Evolutionary conservation across 2,113 vertebrate species (phyloP), one percentile per base, ranked within the genome.

Genomic region (Cyphomyrus discorhynchus): DNA sequence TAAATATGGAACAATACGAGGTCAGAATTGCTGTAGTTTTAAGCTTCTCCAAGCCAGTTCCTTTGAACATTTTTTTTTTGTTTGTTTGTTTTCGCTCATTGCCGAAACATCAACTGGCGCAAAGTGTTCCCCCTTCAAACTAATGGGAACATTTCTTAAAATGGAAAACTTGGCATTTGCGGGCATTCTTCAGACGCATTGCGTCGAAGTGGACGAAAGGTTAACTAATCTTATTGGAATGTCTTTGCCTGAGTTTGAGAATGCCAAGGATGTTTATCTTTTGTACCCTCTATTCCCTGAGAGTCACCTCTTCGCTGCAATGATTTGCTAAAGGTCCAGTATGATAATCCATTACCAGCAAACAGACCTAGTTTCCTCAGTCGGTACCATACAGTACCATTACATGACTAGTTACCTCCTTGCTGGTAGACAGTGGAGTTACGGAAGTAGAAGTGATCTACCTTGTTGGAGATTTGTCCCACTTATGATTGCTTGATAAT

Each of bases 1-100:
- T 99, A 89, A 98, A 98, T 94, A 96, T 97, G 97, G 97, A 98
- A 10, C 97, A 99, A 90, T 99, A 99, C 45, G 96, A 98, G 98
- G 98, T 97, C 88, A 94, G 96, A 94, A 88, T 90, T 77, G 21
- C 15, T 70, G 35, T 39, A 62, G 53, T 82, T 82, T 89, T 74
- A 6, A 88, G 49, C 27, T 70, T 70, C 10, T 70, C 62, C 62
- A 70, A 70, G 62, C 3, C n/a, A 13, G n/a, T 31, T 70, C 62
- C 62, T 87, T 56, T 87, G 24, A 88, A 24, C 19, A 46, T n/a
- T 58, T 39, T 39, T 47, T 46, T 47, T 35, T 50, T 31, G 19
- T 58, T 46, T 74, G 19, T n/a, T 49, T 50, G 31, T 35, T 77
- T 77, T 39, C 42, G 74, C 62, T 77, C 31, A 2, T 80, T 19